Evolutionary conservation across 2,797 vertebrate genomes (phyloP).

Genomic region (Merluccius polli): DNA sequence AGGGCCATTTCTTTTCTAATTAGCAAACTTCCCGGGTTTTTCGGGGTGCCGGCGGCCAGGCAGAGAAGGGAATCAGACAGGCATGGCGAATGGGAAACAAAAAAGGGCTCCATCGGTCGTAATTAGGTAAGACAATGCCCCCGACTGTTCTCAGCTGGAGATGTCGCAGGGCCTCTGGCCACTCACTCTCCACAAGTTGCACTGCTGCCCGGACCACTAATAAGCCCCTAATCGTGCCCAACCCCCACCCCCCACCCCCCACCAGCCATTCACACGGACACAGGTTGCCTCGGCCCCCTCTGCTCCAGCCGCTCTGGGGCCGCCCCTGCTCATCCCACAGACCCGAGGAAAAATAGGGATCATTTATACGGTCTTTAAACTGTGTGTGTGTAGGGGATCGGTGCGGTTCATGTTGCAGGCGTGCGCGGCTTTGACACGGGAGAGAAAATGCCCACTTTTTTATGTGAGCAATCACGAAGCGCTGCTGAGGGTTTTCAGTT

Average conservation of each 20-base stretch:
- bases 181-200: slow-evolving; percentile 81
- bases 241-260: too few species aligned
- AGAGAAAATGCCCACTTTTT: neutral
- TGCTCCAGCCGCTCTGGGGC: neutral
- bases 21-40: slow-evolving; percentile 93
- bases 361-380: slow-evolving; percentile 25
- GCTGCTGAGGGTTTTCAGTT: neutral
- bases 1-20: slow-evolving; percentile 97
- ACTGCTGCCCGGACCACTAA: slow-evolving; percentile 84
- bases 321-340: neutral
- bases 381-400: slow-evolving; percentile 5
- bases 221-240: slow-evolving; percentile 87
- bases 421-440: too few species aligned
- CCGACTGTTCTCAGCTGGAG: slow-evolving; percentile 93
- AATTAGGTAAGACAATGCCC: slow-evolving; percentile 96
- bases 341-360: slow-evolving; percentile 24
- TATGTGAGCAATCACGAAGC: neutral
- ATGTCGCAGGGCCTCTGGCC: slow-evolving; percentile 83
- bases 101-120: slow-evolving; percentile 83
- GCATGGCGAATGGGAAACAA: slow-evolving; percentile 91
- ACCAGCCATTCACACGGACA: slow-evolving; percentile 83
- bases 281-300: neutral
- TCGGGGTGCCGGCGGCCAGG: slow-evolving; percentile 77
- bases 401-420: neutral
- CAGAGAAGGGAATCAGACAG: slow-evolving; percentile 90